Percentiles rank a stretch among this genome's conserved stretches.
phyloP scores from a whole-genome alignment of 1,140 invertebrate genomes.

The Cheumatopsyche charites region DNA sequence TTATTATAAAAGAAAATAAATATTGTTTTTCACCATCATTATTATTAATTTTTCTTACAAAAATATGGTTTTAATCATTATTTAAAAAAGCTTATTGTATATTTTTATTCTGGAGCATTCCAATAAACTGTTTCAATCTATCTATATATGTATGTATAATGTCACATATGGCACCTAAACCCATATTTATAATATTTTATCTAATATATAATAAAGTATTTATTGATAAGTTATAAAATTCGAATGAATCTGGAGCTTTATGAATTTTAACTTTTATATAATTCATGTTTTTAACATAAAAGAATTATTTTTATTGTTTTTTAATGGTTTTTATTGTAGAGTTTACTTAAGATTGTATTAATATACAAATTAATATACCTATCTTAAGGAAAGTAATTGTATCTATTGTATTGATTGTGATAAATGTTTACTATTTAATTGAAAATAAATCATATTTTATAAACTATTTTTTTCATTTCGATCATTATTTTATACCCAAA shows the following conservation, averaged over 20 bases:
- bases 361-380: conserved; percentile 28
- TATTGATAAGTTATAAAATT: too few species aligned
- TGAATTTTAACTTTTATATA: conserved; percentile 10
- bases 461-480: conserved; percentile 14
- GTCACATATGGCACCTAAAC: not conserved
- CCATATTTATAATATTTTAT: not conserved
- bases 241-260: conserved; percentile 25
- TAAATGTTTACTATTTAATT: conserved; percentile 49
- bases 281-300: not conserved
- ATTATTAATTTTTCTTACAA: too few species aligned
- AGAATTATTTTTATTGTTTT: conserved; percentile 28
- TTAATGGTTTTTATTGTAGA: conserved; percentile 23
- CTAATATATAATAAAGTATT: too few species aligned
- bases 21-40: too few species aligned
- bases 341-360: conserved; percentile 26
- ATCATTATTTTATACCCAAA: not conserved
- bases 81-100: too few species aligned
- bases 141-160: too few species aligned
- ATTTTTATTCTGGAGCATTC: too few species aligned
- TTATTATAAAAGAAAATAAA: too few species aligned
- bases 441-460: conserved; percentile 48
- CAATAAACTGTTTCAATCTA: too few species aligned
- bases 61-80: too few species aligned
- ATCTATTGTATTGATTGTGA: conserved; percentile 47
- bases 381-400: conserved; percentile 32